Evolutionary conservation across 2,888 invertebrate species (phyloP), one percentile per base, ranked within the genome.

Genomic region (Erynnis tages): DNA sequence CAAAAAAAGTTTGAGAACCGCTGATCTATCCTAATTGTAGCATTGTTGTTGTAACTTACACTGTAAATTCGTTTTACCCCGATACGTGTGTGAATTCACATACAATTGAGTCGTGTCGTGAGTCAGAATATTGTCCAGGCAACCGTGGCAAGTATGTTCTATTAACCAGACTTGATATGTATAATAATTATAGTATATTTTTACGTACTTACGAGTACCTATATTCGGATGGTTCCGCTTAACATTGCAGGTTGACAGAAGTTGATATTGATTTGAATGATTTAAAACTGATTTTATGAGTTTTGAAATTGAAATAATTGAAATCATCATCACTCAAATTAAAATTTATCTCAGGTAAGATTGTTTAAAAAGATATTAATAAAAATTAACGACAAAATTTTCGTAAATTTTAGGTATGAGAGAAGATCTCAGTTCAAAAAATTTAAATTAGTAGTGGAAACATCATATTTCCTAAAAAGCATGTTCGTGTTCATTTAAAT

Each of bases 81-180:
- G 25, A 10, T 23, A 14, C 8, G 25, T 14, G 7, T 25, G 7
- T 23, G 14, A 35, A 34, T n/a, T 27, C 41, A 10, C 11, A 43
- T 37, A 29, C n/a, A 10, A 11, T 5, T 17, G 27, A 34, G 11
- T 41, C 27, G 27, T 41, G 11, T 41, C 14, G 40, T 41, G 40
- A 49, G 32, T 49, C 49, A 49, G 40, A 29, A 14, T 21, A n/a
- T 13, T 32, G 32, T 14, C 48, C 37, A 32, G 29, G 34, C 32
- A 32, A 17, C 25, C 49, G 49, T 49, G 34, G 17, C 34, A 30
- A 13, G 21, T 14, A 14, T 32, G 40, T 21, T 32, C 46, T 32
- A 17, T 23, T 35, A 25, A 35, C 29, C 48, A 48, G n/a, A 30
- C 38, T 27, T 19, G 38, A 29, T 47, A n/a, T n/a, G n/a, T n/a